Evolutionary conservation across 2,797 vertebrate genomes (phyloP).

Genomic region (Ciconia nigra): DNA sequence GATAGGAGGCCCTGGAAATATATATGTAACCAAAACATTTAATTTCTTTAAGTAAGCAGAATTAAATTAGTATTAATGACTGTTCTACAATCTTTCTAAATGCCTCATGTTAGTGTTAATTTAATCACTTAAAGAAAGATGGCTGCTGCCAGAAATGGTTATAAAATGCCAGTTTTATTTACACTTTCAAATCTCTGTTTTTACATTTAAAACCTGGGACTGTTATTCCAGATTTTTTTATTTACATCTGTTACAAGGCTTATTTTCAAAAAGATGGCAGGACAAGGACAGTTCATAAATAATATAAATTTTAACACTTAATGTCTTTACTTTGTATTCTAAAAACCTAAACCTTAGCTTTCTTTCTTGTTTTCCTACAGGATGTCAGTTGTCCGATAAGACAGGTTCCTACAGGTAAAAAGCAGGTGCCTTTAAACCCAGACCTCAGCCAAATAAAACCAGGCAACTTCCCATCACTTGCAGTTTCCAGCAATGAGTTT

Average conservation of each 20-base stretch:
- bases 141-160: conserved; percentile 13
- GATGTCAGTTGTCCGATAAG: conserved; percentile 99
- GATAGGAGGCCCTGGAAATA: background rate
- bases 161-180: conserved; percentile 6
- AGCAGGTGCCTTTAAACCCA: conserved; percentile 99
- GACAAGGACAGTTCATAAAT: background rate
- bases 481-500: conserved; percentile 98
- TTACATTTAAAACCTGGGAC: background rate
- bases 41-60: conserved; percentile 44
- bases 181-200: background rate
- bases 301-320: background rate
- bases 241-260: background rate
- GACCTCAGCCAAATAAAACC: conserved; percentile 96
- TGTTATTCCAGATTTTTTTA: background rate
- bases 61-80: conserved; percentile 42
- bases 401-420: conserved; percentile 99
- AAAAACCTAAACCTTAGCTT: background rate
- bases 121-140: conserved; percentile 13
- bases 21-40: conserved; percentile 10
- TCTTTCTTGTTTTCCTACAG: conserved; percentile 74
- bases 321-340: background rate
- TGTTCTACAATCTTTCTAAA: background rate
- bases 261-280: background rate
- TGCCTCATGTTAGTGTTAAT: background rate
- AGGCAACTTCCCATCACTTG: conserved; percentile 91